A percentile compares a stretch with the other conserved stretches of the same genome.
Evolutionary conservation across 1,140 invertebrate species (phyloP).

Genomic region (Drosophila jambulina): DNA sequence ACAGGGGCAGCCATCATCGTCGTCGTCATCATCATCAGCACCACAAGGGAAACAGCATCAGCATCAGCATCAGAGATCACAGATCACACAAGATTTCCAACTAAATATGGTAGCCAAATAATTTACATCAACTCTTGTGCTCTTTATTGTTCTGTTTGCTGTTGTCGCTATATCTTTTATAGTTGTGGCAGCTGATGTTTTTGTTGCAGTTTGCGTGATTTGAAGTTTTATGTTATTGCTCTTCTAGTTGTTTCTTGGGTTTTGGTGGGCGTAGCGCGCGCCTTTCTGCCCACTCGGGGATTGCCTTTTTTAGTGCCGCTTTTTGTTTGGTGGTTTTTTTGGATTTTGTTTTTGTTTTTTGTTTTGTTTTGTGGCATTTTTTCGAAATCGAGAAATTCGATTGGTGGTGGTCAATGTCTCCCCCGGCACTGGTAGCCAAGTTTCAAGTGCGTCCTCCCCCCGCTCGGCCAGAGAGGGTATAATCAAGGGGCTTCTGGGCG

Average conservation of each 20-base stretch:
- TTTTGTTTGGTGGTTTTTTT: constrained; percentile 40
- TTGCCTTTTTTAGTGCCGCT: constrained; percentile 75
- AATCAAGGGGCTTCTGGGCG: constrained; percentile 24
- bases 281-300: constrained; percentile 64
- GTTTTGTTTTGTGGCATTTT: constrained; percentile 13
- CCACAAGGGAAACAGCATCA: background rate
- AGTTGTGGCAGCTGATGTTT: constrained; percentile 33
- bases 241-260: constrained; percentile 52
- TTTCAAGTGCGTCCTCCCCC: constrained; percentile 64
- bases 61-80: constrained; percentile 36
- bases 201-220: constrained; percentile 70
- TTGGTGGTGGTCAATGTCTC: constrained; percentile 75
- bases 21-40: constrained; percentile 6
- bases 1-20: constrained; percentile 49
- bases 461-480: constrained; percentile 3
- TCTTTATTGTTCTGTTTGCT: constrained; percentile 68
- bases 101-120: constrained; percentile 82
- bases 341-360: constrained; percentile 17
- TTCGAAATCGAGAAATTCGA: constrained; percentile 47
- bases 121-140: constrained; percentile 76
- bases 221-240: constrained; percentile 77
- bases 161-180: constrained; percentile 47
- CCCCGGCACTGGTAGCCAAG: constrained; percentile 42
- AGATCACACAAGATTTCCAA: constrained; percentile 73
- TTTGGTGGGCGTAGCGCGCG: constrained; percentile 68